Percentiles rank a stretch among this genome's conserved stretches.
phyloP scores from a whole-genome alignment of 92 coral and sea anemone species.

The Epizoanthus rinbou region DNA sequence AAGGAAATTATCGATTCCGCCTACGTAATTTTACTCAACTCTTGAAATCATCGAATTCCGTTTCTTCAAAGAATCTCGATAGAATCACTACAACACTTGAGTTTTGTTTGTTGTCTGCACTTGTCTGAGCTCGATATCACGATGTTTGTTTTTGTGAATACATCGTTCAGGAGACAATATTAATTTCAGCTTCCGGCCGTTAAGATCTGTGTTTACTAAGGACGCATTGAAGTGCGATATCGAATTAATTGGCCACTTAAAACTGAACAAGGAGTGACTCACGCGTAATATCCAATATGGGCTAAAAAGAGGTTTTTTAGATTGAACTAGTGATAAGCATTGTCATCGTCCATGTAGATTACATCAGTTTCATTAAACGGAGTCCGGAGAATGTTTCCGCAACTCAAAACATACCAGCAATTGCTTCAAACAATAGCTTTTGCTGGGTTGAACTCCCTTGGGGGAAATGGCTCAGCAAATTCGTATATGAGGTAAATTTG shows the following conservation, averaged over 20 bases:
- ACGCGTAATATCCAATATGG: neutral
- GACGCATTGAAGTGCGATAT: neutral
- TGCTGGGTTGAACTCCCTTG: constrained; percentile 30
- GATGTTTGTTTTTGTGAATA: too few relatives aligned
- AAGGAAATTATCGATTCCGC: too few relatives aligned
- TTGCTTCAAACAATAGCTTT: constrained; percentile 17
- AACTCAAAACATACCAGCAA: neutral
- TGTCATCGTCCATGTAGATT: neutral
- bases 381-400: neutral
- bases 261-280: neutral
- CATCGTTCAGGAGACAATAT: too few relatives aligned
- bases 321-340: neutral
- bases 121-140: too few relatives aligned
- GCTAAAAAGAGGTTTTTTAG: neutral
- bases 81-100: too few relatives aligned
- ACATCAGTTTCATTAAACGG: neutral
- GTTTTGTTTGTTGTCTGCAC: too few relatives aligned
- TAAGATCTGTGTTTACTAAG: neutral
- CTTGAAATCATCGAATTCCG: too few relatives aligned
- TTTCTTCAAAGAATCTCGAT: too few relatives aligned
- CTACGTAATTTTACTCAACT: too few relatives aligned
- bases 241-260: constrained; percentile 27
- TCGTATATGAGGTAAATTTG: constrained; percentile 10
- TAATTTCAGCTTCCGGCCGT: neutral
- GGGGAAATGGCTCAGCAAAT: constrained; percentile 26